Conservation (phyloP, 1,140 invertebrate species). For the Chrysomallon squamiferum region DNA sequence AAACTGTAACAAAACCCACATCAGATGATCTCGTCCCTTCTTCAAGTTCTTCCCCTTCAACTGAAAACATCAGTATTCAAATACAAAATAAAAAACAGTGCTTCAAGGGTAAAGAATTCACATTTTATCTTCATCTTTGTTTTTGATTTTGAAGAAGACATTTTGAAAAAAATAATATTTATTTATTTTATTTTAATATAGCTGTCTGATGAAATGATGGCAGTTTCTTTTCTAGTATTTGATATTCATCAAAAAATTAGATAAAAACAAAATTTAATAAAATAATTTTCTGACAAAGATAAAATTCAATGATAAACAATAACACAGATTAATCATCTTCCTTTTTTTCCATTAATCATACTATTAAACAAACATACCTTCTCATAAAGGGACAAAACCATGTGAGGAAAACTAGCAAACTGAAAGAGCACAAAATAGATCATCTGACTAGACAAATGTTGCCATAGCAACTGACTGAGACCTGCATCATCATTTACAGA, state of each 20-base stretch:
- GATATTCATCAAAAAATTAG: no score
- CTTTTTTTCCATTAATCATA: no score
- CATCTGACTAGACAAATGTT: constrained; percentile 91
- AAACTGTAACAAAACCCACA: constrained; percentile 97
- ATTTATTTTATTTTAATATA: no score
- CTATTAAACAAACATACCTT: constrained; percentile 72
- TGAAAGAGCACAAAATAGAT: constrained; percentile 97
- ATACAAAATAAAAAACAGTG: constrained; percentile 8
- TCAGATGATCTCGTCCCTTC: constrained; percentile 91
- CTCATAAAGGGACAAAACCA: constrained; percentile 86
- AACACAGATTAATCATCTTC: no score
- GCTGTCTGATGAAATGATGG: no score
- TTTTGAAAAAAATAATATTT: neutral
- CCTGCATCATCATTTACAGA: constrained; percentile 72
- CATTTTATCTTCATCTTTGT: neutral
- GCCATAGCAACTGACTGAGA: constrained; percentile 83
- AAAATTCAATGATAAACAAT: no score
- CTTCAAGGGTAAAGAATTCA: constrained; percentile 17
- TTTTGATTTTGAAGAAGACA: neutral
- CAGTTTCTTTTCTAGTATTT: no score
- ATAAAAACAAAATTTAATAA: no score
- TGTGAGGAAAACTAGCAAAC: constrained; percentile 90
- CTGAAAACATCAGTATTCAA: constrained; percentile 67
- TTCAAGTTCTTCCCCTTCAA: constrained; percentile 80
- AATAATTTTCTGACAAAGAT: no score